Evolutionary conservation across 2,888 invertebrate species (phyloP).

Genomic region (Oligia strigilis): DNA sequence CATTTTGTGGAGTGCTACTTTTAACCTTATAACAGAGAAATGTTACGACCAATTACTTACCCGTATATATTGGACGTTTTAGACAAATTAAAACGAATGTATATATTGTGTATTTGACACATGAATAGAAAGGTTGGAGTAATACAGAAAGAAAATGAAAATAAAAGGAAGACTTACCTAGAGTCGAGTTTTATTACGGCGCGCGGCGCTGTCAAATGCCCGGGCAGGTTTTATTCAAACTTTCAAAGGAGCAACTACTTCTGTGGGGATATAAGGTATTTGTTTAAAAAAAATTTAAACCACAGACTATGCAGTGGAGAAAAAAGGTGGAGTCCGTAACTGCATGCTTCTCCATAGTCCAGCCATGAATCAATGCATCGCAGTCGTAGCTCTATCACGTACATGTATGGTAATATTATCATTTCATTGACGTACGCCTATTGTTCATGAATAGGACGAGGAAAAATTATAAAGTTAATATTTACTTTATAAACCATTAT

Average conservation of each 20-base stretch:
- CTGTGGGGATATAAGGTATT: conserved; percentile 1
- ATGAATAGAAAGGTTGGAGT: conserved; percentile 18
- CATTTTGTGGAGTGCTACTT: conserved; percentile 59
- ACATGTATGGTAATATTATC: conserved; percentile 38
- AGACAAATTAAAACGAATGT: conserved; percentile 59
- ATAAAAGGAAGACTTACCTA: conserved; percentile 36
- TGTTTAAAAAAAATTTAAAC: conserved; percentile 5
- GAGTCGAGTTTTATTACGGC: conserved; percentile 1
- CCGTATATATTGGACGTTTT: conserved; percentile 55
- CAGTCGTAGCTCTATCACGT: conserved; percentile 4
- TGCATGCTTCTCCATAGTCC: conserved; percentile 1
- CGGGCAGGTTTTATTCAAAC: conserved; percentile 1
- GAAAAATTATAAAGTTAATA: conserved; percentile 25
- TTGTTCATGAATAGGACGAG: conserved; percentile 54
- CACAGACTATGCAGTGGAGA: neutral
- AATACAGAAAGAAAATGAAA: conserved; percentile 21
- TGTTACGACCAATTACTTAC: conserved; percentile 62
- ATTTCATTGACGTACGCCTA: conserved; percentile 54
- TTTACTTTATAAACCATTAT: conserved; percentile 15
- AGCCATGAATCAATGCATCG: conserved; percentile 29
- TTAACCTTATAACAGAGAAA: conserved; percentile 43
- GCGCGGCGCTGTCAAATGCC: conserved; percentile 2
- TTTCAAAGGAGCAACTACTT: conserved; percentile 9
- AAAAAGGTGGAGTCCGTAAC: neutral
- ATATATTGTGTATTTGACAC: conserved; percentile 27